Conservation (phyloP, 2,113 vertebrate genomes). For the Scomber scombrus region DNA sequence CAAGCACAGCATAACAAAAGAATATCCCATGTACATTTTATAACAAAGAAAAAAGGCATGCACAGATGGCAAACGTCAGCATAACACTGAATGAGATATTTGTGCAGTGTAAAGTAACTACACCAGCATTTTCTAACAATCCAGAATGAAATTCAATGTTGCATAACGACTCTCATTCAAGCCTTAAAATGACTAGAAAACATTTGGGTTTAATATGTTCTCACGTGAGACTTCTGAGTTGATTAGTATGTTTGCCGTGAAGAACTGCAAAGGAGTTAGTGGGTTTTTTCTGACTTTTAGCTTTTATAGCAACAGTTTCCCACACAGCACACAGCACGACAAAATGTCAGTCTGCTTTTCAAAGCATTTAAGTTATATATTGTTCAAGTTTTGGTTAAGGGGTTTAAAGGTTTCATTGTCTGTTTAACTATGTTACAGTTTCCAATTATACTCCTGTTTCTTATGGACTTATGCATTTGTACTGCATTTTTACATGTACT, state of each 20-base stretch:
- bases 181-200: slow-evolving; percentile 19
- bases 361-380: slow-evolving; percentile 4
- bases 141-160: not conserved
- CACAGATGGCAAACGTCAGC: not conserved
- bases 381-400: slow-evolving; percentile 21
- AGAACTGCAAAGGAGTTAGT: not conserved
- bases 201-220: not conserved
- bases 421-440: slow-evolving; percentile 42
- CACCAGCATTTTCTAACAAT: slow-evolving; percentile 15
- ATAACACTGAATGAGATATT: not conserved
- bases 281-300: slow-evolving; percentile 16
- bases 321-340: not conserved
- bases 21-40: not conserved
- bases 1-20: not conserved
- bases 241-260: slow-evolving; percentile 28
- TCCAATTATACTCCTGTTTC: slow-evolving; percentile 32
- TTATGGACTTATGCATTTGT: slow-evolving; percentile 17
- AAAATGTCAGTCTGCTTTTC: slow-evolving; percentile 16
- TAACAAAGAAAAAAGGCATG: not conserved
- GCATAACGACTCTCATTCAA: not conserved
- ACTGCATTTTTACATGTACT: slow-evolving; percentile 28
- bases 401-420: slow-evolving; percentile 20
- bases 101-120: not conserved
- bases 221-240: not conserved
- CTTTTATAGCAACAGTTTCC: not conserved